phyloP scores from a whole-genome alignment of 2,888 invertebrate genomes.

The Idaea aversata region DNA sequence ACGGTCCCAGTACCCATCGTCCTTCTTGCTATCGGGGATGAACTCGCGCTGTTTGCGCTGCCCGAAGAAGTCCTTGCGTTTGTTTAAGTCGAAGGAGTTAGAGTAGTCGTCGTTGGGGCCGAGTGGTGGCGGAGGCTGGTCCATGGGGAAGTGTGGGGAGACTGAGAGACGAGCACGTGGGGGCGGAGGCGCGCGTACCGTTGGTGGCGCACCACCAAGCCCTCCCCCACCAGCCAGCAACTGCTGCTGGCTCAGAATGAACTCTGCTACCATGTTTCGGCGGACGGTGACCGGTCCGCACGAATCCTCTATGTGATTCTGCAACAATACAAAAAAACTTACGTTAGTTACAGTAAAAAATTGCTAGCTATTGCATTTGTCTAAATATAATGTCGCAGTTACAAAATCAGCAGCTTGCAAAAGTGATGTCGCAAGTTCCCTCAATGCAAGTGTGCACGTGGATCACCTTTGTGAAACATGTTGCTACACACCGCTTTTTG shows the following conservation, averaged over 20 bases:
- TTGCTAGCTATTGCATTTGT: constrained; percentile 45
- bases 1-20: constrained; percentile 98
- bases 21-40: constrained; percentile 97
- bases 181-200: constrained; percentile 59
- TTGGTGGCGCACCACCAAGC: constrained; percentile 62
- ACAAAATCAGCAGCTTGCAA: constrained; percentile 62
- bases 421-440: constrained; percentile 65
- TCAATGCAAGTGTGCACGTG: constrained; percentile 62
- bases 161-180: constrained; percentile 64
- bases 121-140: constrained; percentile 59
- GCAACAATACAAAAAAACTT: constrained; percentile 62
- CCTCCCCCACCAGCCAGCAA: constrained; percentile 64
- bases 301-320: constrained; percentile 72
- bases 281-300: constrained; percentile 77
- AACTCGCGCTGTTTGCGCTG: constrained; percentile 97
- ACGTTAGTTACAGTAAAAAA: constrained; percentile 54
- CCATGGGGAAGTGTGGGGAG: constrained; percentile 73
- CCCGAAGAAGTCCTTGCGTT: constrained; percentile 91
- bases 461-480: constrained; percentile 65
- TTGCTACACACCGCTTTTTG: constrained; percentile 67
- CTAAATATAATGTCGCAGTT: constrained; percentile 54
- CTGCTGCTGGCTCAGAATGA: constrained; percentile 87
- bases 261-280: constrained; percentile 93
- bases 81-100: constrained; percentile 82
- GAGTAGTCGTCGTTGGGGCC: constrained; percentile 58